Evolutionary conservation across 1,140 invertebrate species (phyloP).

Genomic region (Lanistes nyassanus): DNA sequence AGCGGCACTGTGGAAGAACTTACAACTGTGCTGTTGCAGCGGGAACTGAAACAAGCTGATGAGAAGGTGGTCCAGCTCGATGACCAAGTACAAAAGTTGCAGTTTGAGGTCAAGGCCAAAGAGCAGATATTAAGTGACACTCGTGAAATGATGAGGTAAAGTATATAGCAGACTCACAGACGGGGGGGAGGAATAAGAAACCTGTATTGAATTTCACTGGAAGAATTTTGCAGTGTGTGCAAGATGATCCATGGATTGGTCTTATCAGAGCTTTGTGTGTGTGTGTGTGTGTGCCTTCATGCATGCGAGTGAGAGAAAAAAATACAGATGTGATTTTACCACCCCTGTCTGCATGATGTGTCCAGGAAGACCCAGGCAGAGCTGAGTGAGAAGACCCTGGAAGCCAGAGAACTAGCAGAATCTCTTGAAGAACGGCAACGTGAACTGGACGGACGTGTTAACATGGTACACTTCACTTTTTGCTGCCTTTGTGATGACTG

Average conservation of each 20-base stretch:
- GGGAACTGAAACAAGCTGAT: constrained; percentile 29
- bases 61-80: constrained; percentile 31
- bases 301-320: no score
- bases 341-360: neutral
- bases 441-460: constrained; percentile 48
- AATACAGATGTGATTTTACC: no score
- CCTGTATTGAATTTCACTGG: no score
- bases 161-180: no score
- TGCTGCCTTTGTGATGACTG: no score
- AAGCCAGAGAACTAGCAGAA: constrained; percentile 37
- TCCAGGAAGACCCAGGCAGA: constrained; percentile 53
- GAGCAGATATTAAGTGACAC: constrained; percentile 52
- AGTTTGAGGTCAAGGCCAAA: constrained; percentile 50
- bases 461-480: constrained; percentile 35
- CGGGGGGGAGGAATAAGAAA: no score
- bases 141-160: constrained; percentile 44
- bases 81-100: constrained; percentile 38
- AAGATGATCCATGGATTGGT: no score
- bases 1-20: no score
- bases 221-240: no score
- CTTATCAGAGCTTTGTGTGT: no score
- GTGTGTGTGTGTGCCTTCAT: no score
- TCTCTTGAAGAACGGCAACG: constrained; percentile 45
- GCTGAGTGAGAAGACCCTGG: constrained; percentile 39
- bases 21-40: constrained; percentile 23